Base-by-base conservation (phyloP, 2,797 vertebrate species). In the Bovichtus diacanthus region DNA sequence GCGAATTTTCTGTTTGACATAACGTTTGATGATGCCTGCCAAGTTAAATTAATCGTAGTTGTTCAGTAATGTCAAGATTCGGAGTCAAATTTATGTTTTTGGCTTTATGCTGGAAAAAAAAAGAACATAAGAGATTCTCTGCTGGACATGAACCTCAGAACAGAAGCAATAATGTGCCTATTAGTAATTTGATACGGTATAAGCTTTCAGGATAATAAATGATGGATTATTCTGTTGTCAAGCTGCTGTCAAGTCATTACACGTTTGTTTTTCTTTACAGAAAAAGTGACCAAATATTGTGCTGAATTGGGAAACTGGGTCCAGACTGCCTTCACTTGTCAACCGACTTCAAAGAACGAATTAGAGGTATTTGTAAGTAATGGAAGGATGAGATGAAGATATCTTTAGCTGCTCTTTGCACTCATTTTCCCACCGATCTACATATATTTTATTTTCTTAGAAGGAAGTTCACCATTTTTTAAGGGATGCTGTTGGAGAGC, bases 221-320 rank as follows among this genome's bases (percentile, higher is more conserved):
- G 29, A 77, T 74, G 51, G 61, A 50, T 74, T 80, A 56, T 50
- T 19, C 21, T 49, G 12, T 44, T 70, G n/a, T 70, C 12, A 39
- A 70, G 8, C n/a, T 53, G 27, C 21, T 41, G 49, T 44, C 69
- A 76, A 66, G 21, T 25, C 10, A 58, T 46, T 27, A 21, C 19
- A 2, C 31, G 12, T 31, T 54, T 49, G 51, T 74, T 82, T 67
- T 74, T 60, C 60, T 86, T 84, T 44, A 44, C 94, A 99, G 98
- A 96, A 93, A 96, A 90, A 75, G 96, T 95, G 78, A 96, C 96
- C 69, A 98, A 96, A 93, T 96, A 95, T 81, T 99, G 98, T 90
- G 96, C 98, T 74, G 94, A 96, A 88, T 90, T 90, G 6, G 98
- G 97, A 15, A 94, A 94, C 71, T 99, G 98, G 98, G 94, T 95